These are phyloP conservation scores for Piprites chloris DNA, from an alignment of 2,113 vertebrate species.

Conservation along the genomic window DNA sequence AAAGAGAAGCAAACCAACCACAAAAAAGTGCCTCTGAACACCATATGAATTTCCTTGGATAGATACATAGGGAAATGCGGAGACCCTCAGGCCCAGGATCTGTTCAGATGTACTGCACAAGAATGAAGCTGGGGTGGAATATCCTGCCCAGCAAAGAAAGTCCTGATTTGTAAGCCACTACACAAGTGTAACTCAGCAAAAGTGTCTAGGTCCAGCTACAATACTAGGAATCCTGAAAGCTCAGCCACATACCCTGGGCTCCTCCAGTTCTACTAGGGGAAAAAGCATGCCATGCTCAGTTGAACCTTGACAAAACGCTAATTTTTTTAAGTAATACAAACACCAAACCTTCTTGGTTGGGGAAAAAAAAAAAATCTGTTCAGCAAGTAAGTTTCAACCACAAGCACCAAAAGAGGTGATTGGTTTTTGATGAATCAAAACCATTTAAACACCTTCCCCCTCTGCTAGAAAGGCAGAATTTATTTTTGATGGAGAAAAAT, in stretches of 20 bases:
- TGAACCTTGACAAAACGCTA: background rate
- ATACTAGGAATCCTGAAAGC: background rate
- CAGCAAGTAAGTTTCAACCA: background rate
- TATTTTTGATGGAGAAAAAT: background rate
- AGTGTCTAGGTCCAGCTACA: fast-evolving
- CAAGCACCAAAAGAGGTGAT: background rate
- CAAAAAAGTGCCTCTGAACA: background rate
- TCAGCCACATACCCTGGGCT: background rate
- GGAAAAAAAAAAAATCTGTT: background rate
- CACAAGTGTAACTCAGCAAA: background rate
- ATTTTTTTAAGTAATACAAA: background rate
- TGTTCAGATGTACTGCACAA: background rate
- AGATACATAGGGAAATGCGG: background rate
- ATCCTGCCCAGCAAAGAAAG: background rate
- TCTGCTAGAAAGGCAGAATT: background rate
- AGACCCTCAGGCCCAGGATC: background rate
- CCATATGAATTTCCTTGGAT: background rate
- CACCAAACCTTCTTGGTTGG: background rate
- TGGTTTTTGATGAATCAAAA: background rate
- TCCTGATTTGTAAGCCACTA: background rate
- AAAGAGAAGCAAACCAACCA: background rate
- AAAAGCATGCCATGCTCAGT: background rate
- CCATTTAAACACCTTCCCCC: fast-evolving
- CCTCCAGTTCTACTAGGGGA: background rate
- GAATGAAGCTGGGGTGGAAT: background rate